Evolutionary conservation across 2,888 invertebrate species (phyloP), one percentile per base, ranked within the genome.

Genomic region (Drosophila macrospina): DNA sequence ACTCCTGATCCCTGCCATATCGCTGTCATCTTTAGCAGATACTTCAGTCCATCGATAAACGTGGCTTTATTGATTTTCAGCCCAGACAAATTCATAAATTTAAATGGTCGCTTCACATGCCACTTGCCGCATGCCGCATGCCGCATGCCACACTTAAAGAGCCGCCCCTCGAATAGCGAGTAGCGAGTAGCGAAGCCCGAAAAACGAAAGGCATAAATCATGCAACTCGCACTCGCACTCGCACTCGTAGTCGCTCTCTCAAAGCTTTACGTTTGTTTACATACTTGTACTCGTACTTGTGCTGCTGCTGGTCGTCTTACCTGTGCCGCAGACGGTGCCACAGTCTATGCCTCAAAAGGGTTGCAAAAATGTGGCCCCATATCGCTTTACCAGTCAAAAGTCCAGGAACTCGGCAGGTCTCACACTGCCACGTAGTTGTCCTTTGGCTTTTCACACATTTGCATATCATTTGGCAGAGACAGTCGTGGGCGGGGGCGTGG

Each of bases 371-470:
- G 56, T 67, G 67, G 55, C 32, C 61, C 55, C 74, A 48, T 71
- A 71, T 73, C 71, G 71, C 60, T 61, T 71, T 71, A 66, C 68
- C 56, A 64, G 59, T 56, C 70, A 50, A 15, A 47, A 62, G 60
- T 70, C 64, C 52, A 44, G 75, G 45, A 48, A 42, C 52, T 26
- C 20, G 28, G 24, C 15, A 8, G 44, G 13, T 20, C 42, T 15
- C 34, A 28, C 28, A 44, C 44, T 28, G 47, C 52, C 64, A 64
- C 68, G 73, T 62, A 75, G 75, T 75, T 75, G 75, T 75, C 78
- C 75, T 77, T 77, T 78, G 74, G 74, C 78, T 78, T 74, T 76
- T 74, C 85, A 82, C 83, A 85, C 80, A 85, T 86, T 88, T 86
- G 84, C 85, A 88, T 86, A 88, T 82, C 86, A 86, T 72, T 78